Evolutionary conservation across 2,797 vertebrate genomes (phyloP).

Genomic region (Chelonia mydas): DNA sequence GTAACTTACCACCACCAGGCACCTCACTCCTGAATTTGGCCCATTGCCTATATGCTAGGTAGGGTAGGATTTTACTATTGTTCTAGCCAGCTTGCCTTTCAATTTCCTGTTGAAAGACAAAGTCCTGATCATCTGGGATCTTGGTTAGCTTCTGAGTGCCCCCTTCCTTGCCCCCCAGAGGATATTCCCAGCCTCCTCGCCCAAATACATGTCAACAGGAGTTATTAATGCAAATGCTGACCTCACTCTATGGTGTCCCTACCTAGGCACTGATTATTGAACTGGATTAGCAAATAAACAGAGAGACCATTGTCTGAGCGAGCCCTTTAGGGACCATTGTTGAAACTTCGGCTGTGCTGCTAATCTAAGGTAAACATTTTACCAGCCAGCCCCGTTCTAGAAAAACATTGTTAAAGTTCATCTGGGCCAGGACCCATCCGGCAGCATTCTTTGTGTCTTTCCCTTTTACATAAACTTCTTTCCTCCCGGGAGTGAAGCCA

Average conservation of each 20-base stretch:
- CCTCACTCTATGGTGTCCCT: background rate
- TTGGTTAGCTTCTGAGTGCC: background rate
- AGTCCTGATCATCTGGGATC: background rate
- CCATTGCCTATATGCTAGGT: background rate
- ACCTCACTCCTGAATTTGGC: background rate
- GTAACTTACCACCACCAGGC: background rate
- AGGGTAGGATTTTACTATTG: background rate
- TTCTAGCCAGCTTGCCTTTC: background rate
- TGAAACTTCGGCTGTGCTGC: background rate
- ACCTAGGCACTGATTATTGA: background rate
- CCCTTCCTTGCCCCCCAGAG: accelerated
- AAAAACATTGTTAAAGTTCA: background rate
- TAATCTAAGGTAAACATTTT: background rate
- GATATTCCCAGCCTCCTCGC: background rate
- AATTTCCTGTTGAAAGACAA: background rate
- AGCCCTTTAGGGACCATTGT: background rate
- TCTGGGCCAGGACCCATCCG: background rate
- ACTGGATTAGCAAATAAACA: background rate
- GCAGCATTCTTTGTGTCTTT: background rate
- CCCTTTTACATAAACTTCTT: background rate
- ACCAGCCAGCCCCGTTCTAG: background rate
- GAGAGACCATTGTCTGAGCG: background rate
- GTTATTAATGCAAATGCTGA: background rate
- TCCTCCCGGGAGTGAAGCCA: background rate
- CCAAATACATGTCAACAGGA: background rate